These are phyloP conservation scores for Anisognathus igniventris DNA, from an alignment of 2,797 vertebrate species.

Conservation along the genomic window DNA sequence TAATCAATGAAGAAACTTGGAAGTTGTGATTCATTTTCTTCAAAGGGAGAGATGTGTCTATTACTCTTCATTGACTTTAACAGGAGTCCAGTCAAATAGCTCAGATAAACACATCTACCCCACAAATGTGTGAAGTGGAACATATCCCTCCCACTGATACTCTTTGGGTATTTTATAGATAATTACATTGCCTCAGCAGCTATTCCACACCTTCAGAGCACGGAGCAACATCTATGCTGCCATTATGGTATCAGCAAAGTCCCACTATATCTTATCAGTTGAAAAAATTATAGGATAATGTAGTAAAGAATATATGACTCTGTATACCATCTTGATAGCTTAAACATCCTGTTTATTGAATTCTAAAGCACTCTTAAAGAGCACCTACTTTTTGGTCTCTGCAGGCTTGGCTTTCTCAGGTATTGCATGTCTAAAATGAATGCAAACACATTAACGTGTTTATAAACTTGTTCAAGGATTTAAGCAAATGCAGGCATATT, in stretches of 20 bases:
- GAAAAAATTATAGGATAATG: not conserved
- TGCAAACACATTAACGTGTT: not conserved
- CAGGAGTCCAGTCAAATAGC: not conserved
- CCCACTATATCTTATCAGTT: not conserved
- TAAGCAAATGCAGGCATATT: not conserved
- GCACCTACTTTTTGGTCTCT: not conserved
- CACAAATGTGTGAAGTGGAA: slow-evolving; percentile 15
- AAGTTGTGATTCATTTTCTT: slow-evolving; percentile 23
- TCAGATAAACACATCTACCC: slow-evolving; percentile 19
- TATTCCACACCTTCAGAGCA: slow-evolving; percentile 12
- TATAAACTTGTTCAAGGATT: slow-evolving; percentile 23
- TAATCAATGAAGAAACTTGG: not conserved
- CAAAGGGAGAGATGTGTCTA: slow-evolving; percentile 2
- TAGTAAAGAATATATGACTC: not conserved
- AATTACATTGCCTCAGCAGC: slow-evolving; percentile 38
- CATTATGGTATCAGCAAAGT: slow-evolving; percentile 2
- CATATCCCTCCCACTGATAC: slow-evolving; percentile 16
- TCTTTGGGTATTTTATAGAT: slow-evolving; percentile 19
- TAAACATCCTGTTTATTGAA: not conserved
- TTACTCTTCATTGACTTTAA: slow-evolving; percentile 17
- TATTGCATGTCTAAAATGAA: not conserved
- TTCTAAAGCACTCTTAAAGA: not conserved
- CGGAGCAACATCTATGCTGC: not conserved
- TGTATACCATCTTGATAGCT: not conserved
- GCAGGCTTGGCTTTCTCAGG: not conserved